Conservation (phyloP, 1,140 invertebrate genomes). For the Bicyclus anynana region DNA sequence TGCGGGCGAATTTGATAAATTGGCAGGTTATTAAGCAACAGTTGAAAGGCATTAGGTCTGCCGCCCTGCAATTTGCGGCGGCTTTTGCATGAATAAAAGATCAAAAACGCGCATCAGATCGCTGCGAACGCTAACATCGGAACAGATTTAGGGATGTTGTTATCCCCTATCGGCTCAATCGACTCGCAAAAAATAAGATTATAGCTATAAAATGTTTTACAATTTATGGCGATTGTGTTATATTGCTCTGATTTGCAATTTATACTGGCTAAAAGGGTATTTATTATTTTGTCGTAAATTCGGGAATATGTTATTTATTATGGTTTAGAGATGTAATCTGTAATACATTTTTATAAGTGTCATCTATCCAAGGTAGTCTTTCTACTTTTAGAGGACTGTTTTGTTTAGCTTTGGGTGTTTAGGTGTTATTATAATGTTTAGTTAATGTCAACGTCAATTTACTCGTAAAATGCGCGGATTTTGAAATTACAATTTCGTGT, state of each 20-base stretch:
- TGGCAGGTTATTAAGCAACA: conserved; percentile 76
- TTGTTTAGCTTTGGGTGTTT: no score
- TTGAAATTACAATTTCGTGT: no score
- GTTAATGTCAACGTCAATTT: no score
- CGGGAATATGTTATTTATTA: background rate
- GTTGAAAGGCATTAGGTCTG: conserved; percentile 73
- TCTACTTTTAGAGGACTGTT: no score
- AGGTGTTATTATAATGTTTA: no score
- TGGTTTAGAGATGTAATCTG: background rate
- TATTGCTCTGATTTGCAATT: conserved; percentile 8
- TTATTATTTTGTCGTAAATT: conserved; percentile 2
- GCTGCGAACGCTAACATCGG: conserved; percentile 51
- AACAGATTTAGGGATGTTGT: conserved; percentile 45
- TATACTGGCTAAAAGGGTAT: background rate
- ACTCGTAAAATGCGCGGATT: no score
- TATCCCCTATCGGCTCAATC: conserved; percentile 48
- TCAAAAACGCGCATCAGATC: conserved; percentile 66
- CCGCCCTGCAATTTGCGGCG: conserved; percentile 70
- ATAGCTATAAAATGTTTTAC: conserved; percentile 35
- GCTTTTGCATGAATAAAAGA: conserved; percentile 68
- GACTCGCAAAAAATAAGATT: conserved; percentile 39
- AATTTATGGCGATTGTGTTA: conserved; percentile 21
- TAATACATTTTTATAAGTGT: background rate
- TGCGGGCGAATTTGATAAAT: conserved; percentile 69
- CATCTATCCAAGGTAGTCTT: background rate